phyloP scores from a whole-genome alignment of 2,888 invertebrate genomes.

The Malacosoma neustria region DNA sequence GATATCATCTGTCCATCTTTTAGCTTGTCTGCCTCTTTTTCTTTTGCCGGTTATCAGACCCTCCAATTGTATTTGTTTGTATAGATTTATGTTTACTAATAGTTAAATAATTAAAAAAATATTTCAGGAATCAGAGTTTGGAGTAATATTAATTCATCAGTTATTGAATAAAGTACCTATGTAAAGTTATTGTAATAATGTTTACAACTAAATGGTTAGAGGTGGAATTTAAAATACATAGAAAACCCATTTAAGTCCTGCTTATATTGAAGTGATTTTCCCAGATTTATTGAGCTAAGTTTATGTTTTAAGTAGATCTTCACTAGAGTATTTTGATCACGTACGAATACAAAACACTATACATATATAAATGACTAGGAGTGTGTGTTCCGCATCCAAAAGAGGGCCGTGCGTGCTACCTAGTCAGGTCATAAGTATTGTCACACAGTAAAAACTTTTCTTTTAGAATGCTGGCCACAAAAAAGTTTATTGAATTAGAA shows the following conservation, averaged over 20 bases:
- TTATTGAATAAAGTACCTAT: not conserved
- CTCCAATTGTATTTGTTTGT: no score
- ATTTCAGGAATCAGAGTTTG: not conserved
- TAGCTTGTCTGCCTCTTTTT: no score
- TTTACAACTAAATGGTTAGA: not conserved
- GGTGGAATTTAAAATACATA: not conserved
- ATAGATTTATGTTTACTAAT: no score
- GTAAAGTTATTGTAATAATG: not conserved
- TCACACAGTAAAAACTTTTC: not conserved
- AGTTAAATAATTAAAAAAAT: not conserved
- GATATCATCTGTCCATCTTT: no score
- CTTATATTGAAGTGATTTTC: not conserved
- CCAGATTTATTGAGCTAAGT: not conserved
- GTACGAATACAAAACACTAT: not conserved
- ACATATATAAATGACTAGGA: no score
- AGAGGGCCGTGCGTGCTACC: no score
- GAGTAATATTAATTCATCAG: not conserved
- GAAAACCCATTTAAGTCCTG: not conserved
- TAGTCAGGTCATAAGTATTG: not conserved
- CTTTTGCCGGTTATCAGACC: no score
- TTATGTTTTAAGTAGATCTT: not conserved
- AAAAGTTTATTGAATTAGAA: no score
- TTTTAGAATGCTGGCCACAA: not conserved
- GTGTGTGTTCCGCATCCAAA: no score
- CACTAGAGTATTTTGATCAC: not conserved